phyloP scores from a whole-genome alignment of 2,113 vertebrate species.

The Dipodomys merriami region DNA sequence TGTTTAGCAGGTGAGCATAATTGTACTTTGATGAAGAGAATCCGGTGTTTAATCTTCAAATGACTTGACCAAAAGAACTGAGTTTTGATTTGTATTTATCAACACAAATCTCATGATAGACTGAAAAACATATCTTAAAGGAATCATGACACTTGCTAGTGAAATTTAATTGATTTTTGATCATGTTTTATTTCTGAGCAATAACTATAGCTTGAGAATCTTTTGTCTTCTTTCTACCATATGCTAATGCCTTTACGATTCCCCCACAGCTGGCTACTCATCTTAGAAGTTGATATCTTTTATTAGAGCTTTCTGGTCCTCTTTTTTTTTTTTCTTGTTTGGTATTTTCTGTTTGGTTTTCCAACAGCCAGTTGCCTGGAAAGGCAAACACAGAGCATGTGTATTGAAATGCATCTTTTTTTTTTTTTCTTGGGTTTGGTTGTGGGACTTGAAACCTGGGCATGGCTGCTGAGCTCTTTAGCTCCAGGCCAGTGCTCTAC shows the following conservation, averaged over 20 bases:
- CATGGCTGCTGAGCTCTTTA: no score
- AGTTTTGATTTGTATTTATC: not conserved
- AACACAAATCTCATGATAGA: not conserved
- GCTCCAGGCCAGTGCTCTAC: no score
- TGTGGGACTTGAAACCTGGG: no score
- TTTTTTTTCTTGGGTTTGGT: no score
- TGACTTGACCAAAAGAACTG: conserved; percentile 22
- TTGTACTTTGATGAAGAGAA: not conserved
- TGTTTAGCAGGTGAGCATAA: conserved; percentile 27
- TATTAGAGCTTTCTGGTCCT: not conserved
- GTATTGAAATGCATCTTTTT: not conserved
- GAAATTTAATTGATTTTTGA: not conserved
- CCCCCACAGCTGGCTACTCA: not conserved
- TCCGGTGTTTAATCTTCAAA: conserved; percentile 43
- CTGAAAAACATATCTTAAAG: not conserved
- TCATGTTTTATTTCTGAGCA: not conserved
- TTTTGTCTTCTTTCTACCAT: not conserved
- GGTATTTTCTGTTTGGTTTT: not conserved
- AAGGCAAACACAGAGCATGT: not conserved
- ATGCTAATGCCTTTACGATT: not conserved
- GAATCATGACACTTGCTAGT: not conserved
- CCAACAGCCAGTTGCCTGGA: not conserved
- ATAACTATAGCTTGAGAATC: not conserved
- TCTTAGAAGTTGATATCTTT: not conserved
- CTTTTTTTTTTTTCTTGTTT: not conserved